Evolutionary conservation across 2,888 invertebrate species (phyloP).

Genomic region (Drosophila neotestacea): DNA sequence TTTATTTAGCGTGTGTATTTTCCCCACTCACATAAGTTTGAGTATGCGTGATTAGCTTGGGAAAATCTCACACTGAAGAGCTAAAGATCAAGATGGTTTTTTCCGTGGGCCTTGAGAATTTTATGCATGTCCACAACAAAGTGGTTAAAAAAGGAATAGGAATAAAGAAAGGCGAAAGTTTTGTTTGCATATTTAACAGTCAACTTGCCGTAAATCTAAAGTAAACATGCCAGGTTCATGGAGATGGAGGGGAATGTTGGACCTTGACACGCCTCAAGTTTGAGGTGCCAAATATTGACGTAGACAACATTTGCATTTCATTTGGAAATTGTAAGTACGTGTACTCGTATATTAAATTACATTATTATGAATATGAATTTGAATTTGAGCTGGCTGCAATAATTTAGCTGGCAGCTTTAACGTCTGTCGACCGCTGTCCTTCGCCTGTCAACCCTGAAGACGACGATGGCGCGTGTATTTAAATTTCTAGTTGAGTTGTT

Average conservation of each 20-base stretch:
- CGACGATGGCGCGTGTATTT: conserved; percentile 21
- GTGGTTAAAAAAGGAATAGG: background rate
- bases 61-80: conserved; percentile 9
- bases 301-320: conserved; percentile 58
- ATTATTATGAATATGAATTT: conserved; percentile 43
- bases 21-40: conserved; percentile 15
- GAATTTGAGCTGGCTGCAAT: conserved; percentile 24
- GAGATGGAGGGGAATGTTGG: conserved; percentile 9
- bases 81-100: conserved; percentile 49
- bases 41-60: conserved; percentile 57
- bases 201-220: conserved; percentile 41
- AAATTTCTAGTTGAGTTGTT: conserved; percentile 8
- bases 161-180: background rate
- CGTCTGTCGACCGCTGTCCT: conserved; percentile 38
- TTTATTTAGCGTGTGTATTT: conserved; percentile 14
- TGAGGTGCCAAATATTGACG: conserved; percentile 68
- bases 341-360: conserved; percentile 47
- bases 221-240: conserved; percentile 48
- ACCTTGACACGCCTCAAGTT: conserved; percentile 42
- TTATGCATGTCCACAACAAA: conserved; percentile 52
- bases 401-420: conserved; percentile 13
- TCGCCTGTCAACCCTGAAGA: conserved; percentile 50
- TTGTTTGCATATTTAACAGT: conserved; percentile 22
- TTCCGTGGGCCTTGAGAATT: conserved; percentile 20
- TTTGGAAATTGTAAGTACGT: conserved; percentile 41